phyloP scores from a whole-genome alignment of 37 sponge, comb jelly and placozoan genomes.

The Corticium candelabrum region DNA sequence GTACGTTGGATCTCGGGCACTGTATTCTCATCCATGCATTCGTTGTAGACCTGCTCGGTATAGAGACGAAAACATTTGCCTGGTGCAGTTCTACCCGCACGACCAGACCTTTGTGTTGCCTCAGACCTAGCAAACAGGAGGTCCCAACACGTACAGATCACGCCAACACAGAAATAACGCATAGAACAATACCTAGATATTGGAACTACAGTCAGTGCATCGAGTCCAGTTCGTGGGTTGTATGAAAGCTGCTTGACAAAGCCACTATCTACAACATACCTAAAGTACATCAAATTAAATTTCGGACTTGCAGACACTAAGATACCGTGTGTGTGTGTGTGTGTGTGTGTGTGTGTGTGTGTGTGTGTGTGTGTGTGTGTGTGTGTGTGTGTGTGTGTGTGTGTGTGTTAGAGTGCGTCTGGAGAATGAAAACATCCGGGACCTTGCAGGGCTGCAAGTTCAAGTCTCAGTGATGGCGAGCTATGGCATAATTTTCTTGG shows the following conservation, averaged over 20 bases:
- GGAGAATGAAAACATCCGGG: too few species aligned
- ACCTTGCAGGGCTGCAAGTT: too few species aligned
- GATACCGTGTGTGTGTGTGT: too few species aligned
- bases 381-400: too few species aligned
- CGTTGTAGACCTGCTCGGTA: conserved; percentile 44
- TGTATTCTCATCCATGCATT: conserved; percentile 30
- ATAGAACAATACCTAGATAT: conserved; percentile 33
- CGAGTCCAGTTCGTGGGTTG: conserved; percentile 73
- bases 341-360: too few species aligned
- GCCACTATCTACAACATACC: conserved; percentile 76
- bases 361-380: too few species aligned
- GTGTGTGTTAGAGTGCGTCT: too few species aligned
- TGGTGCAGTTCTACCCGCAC: conserved; percentile 68
- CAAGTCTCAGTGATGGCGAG: too few species aligned
- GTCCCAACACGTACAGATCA: not conserved
- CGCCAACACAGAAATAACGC: not conserved
- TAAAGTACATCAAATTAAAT: too few species aligned
- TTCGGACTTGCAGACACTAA: too few species aligned
- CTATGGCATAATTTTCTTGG: too few species aligned
- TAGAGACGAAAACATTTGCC: conserved; percentile 73
- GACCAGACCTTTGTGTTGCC: conserved; percentile 65
- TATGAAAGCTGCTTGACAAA: conserved; percentile 70
- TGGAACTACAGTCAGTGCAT: conserved; percentile 58
- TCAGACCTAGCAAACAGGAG: conserved; percentile 33
- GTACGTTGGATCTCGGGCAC: conserved; percentile 83